Conservation (phyloP, 1,140 invertebrate genomes). For the Asbolus verrucosus region DNA sequence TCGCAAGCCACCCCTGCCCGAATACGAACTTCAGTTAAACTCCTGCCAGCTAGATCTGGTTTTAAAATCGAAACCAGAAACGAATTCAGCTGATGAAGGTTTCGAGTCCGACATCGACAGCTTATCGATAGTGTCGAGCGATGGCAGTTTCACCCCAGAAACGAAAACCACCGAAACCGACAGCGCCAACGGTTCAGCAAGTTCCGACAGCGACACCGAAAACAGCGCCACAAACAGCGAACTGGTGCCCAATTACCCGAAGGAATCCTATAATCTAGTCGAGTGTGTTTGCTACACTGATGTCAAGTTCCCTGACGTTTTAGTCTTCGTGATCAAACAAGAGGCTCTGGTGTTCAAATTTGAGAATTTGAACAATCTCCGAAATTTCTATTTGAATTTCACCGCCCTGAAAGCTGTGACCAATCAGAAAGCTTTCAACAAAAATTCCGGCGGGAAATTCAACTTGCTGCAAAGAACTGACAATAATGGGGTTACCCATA, state of each 20-base stretch:
- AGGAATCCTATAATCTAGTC: constrained; percentile 62
- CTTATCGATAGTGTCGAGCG: constrained; percentile 62
- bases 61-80: constrained; percentile 3
- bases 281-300: constrained; percentile 64
- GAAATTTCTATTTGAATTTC: constrained; percentile 62
- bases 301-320: constrained; percentile 60
- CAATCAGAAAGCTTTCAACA: constrained; percentile 60
- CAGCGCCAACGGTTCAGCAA: constrained; percentile 63
- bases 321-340: constrained; percentile 63
- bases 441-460: constrained; percentile 56
- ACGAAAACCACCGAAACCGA: constrained; percentile 60
- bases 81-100: constrained; percentile 63
- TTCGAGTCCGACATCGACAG: constrained; percentile 66
- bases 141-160: constrained; percentile 59
- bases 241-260: no score
- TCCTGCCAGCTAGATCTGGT: constrained; percentile 33
- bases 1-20: constrained; percentile 50
- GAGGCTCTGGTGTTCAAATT: constrained; percentile 64
- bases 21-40: constrained; percentile 59
- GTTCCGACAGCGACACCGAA: constrained; percentile 62
- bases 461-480: constrained; percentile 65
- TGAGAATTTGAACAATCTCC: constrained; percentile 57
- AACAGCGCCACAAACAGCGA: constrained; percentile 1
- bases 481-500: constrained; percentile 65
- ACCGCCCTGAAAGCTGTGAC: constrained; percentile 62